These are phyloP conservation scores for Polyergus mexicanus DNA, from an alignment of 1,140 invertebrate genomes.

Conservation along the genomic window DNA sequence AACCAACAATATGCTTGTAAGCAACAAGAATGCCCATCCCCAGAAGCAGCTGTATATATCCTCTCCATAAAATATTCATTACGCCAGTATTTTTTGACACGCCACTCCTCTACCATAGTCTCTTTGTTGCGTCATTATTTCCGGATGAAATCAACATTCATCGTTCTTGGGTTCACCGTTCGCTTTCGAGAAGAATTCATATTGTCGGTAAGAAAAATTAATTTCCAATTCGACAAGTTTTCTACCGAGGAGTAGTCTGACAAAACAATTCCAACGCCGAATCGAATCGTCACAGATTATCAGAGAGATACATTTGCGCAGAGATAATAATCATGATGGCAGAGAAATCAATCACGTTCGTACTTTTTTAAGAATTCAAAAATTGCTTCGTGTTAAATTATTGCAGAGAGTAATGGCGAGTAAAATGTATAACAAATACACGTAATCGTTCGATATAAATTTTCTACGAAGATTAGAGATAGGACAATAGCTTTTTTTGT, in stretches of 20 bases:
- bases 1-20: background rate
- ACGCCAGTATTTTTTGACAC: slow-evolving; percentile 32
- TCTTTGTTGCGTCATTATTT: slow-evolving; percentile 62
- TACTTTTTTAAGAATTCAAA: background rate
- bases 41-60: background rate
- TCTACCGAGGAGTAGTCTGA: slow-evolving; percentile 36
- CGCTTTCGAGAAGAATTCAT: slow-evolving; percentile 50
- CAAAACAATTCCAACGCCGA: slow-evolving; percentile 46
- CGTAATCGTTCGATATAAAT: background rate
- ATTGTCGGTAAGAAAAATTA: slow-evolving; percentile 35
- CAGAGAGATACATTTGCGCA: slow-evolving; percentile 2
- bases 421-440: background rate
- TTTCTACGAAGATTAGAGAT: slow-evolving; percentile 5
- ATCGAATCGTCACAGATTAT: slow-evolving; percentile 32
- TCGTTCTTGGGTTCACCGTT: slow-evolving; percentile 12
- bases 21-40: background rate
- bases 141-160: slow-evolving; percentile 63
- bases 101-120: slow-evolving; percentile 37
- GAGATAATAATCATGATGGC: background rate
- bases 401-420: too few relatives aligned
- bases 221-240: slow-evolving; percentile 58
- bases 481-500: background rate
- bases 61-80: slow-evolving; percentile 54
- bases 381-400: background rate
- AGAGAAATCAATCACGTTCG: slow-evolving; percentile 2